Base-by-base conservation (phyloP, 2,888 invertebrate genomes). In the Drosophila vallismaia region DNA sequence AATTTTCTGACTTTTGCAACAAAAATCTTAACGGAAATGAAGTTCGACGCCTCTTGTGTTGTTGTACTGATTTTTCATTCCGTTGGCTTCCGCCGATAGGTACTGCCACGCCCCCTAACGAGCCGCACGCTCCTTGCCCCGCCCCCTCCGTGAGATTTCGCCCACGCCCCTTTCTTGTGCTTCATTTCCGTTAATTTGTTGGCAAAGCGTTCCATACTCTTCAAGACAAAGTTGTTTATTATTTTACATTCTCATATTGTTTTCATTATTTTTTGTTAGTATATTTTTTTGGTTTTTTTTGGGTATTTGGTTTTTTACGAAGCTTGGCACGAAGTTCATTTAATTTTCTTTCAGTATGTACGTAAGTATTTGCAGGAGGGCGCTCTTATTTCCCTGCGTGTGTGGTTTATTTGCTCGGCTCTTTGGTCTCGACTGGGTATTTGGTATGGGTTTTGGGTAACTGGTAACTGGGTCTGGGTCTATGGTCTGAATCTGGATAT, bases 151-250 rank as follows among this genome's bases (percentile, higher is more conserved):
- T 19, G 19, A 38, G 53, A 42, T 8, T 42, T 42, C 8, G 64
- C 59, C 62, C 68, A 69, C 62, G 71, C 76, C 79, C 75, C 75
- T 75, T 74, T 77, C 57, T 73, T 73, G 72, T 68, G 68, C 76
- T 87, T 90, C 90, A 90, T 90, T 90, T 90, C 90, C 90, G 89
- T 89, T 90, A 90, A 90, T 85, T 90, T 90, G 90, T 90, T 90
- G 81, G 76, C 90, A 88, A 79, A 80, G 90, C 90, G 90, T 83
- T 90, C 90, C 79, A 90, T 90, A 90, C 90, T 90, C 90, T 90
- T 90, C 90, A 90, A 90, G 90, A 90, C 90, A 90, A 90, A 90
- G 90, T 86, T 89, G 88, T 87, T 83, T 80, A 77, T 80, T 83
- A 87, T 88, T 79, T 85, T 75, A 86, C 88, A 88, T 88, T 86